These are phyloP conservation scores for Hippotragus niger DNA, from an alignment of 2,113 vertebrate species.

Conservation along the genomic window DNA sequence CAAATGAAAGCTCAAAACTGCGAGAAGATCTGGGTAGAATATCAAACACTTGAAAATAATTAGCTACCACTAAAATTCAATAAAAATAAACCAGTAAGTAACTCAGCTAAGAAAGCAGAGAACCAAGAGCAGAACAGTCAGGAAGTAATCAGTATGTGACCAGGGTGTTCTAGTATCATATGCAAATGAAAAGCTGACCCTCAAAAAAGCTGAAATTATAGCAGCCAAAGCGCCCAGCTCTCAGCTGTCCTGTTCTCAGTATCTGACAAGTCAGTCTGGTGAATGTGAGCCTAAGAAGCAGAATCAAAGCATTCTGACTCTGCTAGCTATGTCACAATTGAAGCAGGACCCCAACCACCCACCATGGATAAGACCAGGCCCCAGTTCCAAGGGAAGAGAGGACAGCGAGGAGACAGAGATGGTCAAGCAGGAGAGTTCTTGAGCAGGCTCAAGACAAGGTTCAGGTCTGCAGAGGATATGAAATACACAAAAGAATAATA, in stretches of 20 bases:
- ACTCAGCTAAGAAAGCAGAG: neutral
- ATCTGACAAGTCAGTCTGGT: neutral
- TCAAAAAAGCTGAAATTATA: neutral
- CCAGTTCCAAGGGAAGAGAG: neutral
- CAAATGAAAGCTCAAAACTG: slow-evolving; percentile 39
- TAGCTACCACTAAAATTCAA: neutral
- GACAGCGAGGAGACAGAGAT: neutral
- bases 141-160: neutral
- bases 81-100: neutral
- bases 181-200: neutral
- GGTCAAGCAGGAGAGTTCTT: neutral
- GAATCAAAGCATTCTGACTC: neutral
- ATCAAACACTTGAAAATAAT: slow-evolving; percentile 29
- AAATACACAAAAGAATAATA: neutral
- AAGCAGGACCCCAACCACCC: neutral
- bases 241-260: neutral
- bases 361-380: neutral
- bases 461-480: neutral
- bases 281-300: neutral
- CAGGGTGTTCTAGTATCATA: neutral
- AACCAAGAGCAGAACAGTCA: neutral
- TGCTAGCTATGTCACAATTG: neutral
- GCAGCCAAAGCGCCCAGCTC: neutral
- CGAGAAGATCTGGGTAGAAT: neutral
- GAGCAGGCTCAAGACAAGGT: neutral